phyloP scores from a whole-genome alignment of 2,797 vertebrate species.

The Poeciliopsis gracilis region DNA sequence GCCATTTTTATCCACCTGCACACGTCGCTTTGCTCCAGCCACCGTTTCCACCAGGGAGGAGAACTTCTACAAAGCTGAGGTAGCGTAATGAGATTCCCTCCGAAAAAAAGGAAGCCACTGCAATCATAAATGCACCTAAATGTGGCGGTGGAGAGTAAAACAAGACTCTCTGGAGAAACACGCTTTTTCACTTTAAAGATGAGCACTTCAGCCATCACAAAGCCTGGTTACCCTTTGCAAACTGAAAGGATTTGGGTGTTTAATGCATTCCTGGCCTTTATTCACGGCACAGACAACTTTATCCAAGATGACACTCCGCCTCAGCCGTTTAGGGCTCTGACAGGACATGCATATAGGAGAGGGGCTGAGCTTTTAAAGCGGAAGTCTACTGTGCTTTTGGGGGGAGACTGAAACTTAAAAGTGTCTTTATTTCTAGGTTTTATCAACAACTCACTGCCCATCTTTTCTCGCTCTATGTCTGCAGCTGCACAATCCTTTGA shows the following conservation, averaged over 20 bases:
- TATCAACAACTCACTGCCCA: constrained; percentile 71
- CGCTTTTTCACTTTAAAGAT: constrained; percentile 77
- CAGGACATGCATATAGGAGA: constrained; percentile 65
- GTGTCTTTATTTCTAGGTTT: constrained; percentile 72
- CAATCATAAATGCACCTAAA: constrained; percentile 52
- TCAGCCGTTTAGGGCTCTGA: constrained; percentile 69
- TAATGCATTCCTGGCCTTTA: constrained; percentile 75
- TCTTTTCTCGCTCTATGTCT: constrained; percentile 36
- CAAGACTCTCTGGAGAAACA: constrained; percentile 65
- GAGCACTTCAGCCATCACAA: constrained; percentile 72
- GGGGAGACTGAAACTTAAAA: constrained; percentile 67
- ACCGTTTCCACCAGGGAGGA: constrained; percentile 29
- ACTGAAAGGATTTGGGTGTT: constrained; percentile 62
- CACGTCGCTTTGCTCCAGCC: constrained; percentile 6
- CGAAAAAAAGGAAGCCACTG: constrained; percentile 3
- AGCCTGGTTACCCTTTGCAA: constrained; percentile 58
- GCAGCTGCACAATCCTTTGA: constrained; percentile 47
- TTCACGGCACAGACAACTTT: constrained; percentile 70
- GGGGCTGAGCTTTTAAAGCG: constrained; percentile 60
- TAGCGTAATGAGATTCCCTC: constrained; percentile 32
- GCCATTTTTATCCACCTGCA: constrained; percentile 6
- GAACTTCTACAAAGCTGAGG: not conserved
- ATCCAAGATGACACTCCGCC: constrained; percentile 74
- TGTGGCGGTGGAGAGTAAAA: constrained; percentile 52
- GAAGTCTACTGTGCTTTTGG: constrained; percentile 47